Conservation (phyloP, 2,113 vertebrate species). For the Arenaria interpres region DNA sequence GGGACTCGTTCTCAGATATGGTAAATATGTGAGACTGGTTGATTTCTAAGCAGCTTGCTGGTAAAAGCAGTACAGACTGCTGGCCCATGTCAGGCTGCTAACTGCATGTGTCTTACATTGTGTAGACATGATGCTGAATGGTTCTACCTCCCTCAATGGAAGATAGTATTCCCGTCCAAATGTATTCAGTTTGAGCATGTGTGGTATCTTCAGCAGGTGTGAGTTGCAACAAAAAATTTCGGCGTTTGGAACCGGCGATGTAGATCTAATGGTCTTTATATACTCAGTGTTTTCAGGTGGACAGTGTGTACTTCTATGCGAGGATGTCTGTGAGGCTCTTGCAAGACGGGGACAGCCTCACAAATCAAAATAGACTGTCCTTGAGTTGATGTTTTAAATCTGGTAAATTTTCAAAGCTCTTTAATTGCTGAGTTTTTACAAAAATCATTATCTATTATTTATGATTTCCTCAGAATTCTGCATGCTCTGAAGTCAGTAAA, state of each 20-base stretch:
- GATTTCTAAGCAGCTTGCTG: not conserved
- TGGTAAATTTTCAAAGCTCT: not conserved
- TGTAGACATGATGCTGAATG: not conserved
- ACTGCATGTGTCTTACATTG: rapidly evolving
- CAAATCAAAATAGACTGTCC: not conserved
- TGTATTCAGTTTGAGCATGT: not conserved
- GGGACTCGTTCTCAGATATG: not conserved
- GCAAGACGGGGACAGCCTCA: not conserved
- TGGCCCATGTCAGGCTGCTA: not conserved
- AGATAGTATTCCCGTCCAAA: not conserved
- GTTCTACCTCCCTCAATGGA: not conserved
- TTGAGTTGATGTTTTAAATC: not conserved
- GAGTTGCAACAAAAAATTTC: not conserved
- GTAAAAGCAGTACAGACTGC: not conserved
- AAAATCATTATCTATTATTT: not conserved
- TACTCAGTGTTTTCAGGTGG: not conserved
- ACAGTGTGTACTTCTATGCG: not conserved
- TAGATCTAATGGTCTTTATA: not conserved
- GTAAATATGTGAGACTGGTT: not conserved
- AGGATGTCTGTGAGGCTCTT: not conserved
- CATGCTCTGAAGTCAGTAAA: not conserved
- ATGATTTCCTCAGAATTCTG: not conserved
- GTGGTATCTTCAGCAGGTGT: not conserved
- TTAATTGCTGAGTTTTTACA: not conserved
- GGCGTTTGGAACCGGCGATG: not conserved